Base-by-base conservation (phyloP, 2,113 vertebrate genomes). In the Protobothrops mucrosquamatus region DNA sequence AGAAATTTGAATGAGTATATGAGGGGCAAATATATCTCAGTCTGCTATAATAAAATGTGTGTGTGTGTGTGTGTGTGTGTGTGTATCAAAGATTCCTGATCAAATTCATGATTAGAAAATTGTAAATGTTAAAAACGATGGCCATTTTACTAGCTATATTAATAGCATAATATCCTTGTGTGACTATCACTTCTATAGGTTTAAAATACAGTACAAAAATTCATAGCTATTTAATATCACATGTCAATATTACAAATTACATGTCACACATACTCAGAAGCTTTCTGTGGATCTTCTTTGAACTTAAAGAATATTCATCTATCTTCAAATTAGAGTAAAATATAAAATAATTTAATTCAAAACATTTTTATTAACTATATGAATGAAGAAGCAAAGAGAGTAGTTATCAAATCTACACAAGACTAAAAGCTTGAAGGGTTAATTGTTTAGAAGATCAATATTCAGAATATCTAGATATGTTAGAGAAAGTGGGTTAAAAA, bases 51-150 rank as follows among this genome's bases (percentile, higher is more conserved):
- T 26, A 0, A 12, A 29, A 11, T 29, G 23, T 12, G 11, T 43
- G 0, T 23, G 1, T 89, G 0, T 24, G 2, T 59, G 55, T 20
- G 54, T 55, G 0, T 22, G 1, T 88, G 0, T 23, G 7, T 57
- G 54, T 18, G 54, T 55, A 56, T 22, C 29, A 69, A 69, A 1
- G 29, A n/a, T 69, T 69, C 14, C 64, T 69, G 64, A 69, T 2
- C 34, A 69, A 69, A 34, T 29, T 69, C 29, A 69, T 29, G 64
- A 74, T 74, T 74, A 74, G n/a, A 74, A 74, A 74, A 74, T 7
- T 74, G 14, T 74, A 34, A 74, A 74, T 18, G 14, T 18, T 18
- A 74, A 74, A 34, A 34, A 34, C 18, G 18, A 20, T 74, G n/a
- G 18, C 5, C n/a, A 74, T n/a, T 74, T 7, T 74, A 18, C 14